Evolutionary conservation across 2,113 vertebrate species (phyloP).

Genomic region (Platanista minor): DNA sequence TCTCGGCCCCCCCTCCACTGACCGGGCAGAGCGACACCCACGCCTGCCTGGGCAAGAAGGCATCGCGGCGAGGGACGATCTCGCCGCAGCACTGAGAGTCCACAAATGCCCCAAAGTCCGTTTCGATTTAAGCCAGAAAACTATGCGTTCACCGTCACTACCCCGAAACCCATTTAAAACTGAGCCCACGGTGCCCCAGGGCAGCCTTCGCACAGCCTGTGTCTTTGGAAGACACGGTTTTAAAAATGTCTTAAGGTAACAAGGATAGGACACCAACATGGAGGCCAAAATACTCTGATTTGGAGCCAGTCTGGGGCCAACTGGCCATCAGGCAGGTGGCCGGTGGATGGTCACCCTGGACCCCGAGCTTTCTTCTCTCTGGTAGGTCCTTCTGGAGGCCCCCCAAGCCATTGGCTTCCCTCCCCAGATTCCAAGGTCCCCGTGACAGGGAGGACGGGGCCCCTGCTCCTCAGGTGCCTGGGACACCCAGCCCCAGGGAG

Average conservation of each 20-base stretch:
- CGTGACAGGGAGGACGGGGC: background rate
- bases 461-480: background rate
- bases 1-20: no score
- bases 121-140: background rate
- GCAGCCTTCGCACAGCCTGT: fast-evolving
- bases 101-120: background rate
- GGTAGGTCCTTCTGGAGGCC: background rate
- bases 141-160: fast-evolving
- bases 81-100: background rate
- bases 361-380: background rate
- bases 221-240: background rate
- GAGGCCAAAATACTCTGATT: background rate
- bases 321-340: background rate
- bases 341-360: background rate
- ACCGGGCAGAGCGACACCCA: background rate
- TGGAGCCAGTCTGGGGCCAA: background rate
- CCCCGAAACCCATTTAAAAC: background rate
- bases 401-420: fast-evolving
- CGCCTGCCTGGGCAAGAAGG: no score
- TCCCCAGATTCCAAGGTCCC: background rate
- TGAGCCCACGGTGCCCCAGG: background rate
- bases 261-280: background rate
- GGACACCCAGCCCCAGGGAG: background rate
- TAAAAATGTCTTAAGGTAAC: background rate
- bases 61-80: background rate